These are phyloP conservation scores for Catocala fraxini DNA, from an alignment of 2,888 invertebrate species.

Conservation along the genomic window DNA sequence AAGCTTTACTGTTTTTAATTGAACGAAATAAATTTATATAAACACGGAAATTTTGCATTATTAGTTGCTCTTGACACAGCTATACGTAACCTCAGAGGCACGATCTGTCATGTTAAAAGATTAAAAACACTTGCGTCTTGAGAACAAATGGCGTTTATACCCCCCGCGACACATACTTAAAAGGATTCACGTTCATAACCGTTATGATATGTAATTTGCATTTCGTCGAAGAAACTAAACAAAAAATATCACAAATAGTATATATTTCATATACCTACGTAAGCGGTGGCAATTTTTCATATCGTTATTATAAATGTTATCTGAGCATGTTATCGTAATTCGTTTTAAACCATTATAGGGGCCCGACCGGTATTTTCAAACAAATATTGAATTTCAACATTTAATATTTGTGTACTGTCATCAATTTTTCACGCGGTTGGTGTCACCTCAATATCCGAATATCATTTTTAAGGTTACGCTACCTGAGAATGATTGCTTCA, in stretches of 20 bases:
- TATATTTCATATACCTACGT: conserved; percentile 3
- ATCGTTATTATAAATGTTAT: conserved; percentile 26
- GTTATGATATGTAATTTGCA: conserved; percentile 44
- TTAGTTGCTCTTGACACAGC: conserved; percentile 4
- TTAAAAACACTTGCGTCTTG: conserved; percentile 54
- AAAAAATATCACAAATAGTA: not conserved
- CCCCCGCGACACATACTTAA: conserved; percentile 14
- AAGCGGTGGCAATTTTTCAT: conserved; percentile 37
- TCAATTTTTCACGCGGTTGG: conserved; percentile 24
- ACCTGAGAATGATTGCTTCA: conserved; percentile 9
- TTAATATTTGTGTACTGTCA: conserved; percentile 14
- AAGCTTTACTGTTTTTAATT: not conserved
- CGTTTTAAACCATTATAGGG: conserved; percentile 20
- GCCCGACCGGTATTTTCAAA: conserved; percentile 12
- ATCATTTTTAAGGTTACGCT: conserved; percentile 6
- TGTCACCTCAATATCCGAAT: conserved; percentile 19
- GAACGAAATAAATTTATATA: not conserved
- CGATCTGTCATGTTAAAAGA: conserved; percentile 55
- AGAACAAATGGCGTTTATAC: conserved; percentile 36
- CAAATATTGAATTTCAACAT: conserved; percentile 22
- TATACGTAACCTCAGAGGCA: conserved; percentile 41
- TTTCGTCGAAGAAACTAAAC: conserved; percentile 19
- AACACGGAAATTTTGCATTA: not conserved
- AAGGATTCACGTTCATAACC: conserved; percentile 30
- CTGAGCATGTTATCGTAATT: conserved; percentile 23